phyloP scores from a whole-genome alignment of 2,113 vertebrate genomes.

The Eurystomus gularis region DNA sequence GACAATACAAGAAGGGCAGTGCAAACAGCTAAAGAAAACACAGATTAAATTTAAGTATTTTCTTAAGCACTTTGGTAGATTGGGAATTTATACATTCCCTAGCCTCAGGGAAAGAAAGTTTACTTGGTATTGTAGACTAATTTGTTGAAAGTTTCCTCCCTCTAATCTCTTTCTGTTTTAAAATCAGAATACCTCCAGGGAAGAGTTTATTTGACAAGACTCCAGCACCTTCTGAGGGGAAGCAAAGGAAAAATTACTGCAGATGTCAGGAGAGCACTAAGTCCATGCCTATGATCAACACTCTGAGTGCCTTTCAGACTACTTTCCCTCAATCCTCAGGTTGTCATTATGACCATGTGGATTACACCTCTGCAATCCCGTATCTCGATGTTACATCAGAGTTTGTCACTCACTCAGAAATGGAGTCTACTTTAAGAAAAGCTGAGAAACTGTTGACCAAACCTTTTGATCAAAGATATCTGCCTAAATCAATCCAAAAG shows the following conservation, averaged over 20 bases:
- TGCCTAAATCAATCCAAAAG: constrained; percentile 30
- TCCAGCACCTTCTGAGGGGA: constrained; percentile 7
- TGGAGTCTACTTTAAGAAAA: constrained; percentile 28
- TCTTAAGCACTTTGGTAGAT: not conserved
- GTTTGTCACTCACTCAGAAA: constrained; percentile 62
- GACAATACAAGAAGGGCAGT: not conserved
- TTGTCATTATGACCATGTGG: constrained; percentile 72
- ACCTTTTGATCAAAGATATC: constrained; percentile 3
- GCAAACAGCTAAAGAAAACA: not conserved
- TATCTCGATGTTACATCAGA: constrained; percentile 79
- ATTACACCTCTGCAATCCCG: constrained; percentile 76
- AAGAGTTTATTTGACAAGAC: constrained; percentile 81
- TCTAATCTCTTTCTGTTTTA: constrained; percentile 26
- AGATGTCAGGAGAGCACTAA: constrained; percentile 54
- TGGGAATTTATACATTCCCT: not conserved
- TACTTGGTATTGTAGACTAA: not conserved
- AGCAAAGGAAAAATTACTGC: constrained; percentile 41
- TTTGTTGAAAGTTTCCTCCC: not conserved
- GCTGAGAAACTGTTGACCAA: not conserved
- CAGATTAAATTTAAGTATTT: not conserved
- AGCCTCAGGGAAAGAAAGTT: not conserved
- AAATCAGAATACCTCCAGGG: constrained; percentile 76
- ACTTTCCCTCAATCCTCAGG: constrained; percentile 16
- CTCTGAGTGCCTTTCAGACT: not conserved
- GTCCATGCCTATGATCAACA: not conserved